phyloP scores from a whole-genome alignment of 2,888 invertebrate genomes.

The Sepioteuthis lessoniana region DNA sequence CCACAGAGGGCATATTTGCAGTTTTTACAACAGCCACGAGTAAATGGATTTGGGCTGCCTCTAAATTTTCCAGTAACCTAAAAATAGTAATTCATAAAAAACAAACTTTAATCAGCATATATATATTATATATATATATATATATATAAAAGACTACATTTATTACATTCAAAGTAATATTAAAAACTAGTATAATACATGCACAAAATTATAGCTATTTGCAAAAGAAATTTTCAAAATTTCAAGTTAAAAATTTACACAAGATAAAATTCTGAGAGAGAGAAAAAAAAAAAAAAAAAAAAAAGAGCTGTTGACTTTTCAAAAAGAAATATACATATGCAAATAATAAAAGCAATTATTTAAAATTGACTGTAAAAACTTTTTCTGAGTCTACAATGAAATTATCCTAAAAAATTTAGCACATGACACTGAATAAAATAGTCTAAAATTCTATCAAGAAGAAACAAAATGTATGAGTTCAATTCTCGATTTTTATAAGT shows the following conservation, averaged over 20 bases:
- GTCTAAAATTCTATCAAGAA: too few species aligned
- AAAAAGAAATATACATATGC: not conserved
- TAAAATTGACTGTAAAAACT: too few species aligned
- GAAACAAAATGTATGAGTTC: too few species aligned
- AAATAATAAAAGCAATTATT: too few species aligned
- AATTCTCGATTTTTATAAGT: too few species aligned
- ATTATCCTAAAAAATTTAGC: too few species aligned
- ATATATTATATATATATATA: not conserved
- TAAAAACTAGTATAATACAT: not conserved
- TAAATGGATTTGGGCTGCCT: constrained; percentile 98
- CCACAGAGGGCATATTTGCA: constrained; percentile 96
- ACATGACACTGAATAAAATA: too few species aligned
- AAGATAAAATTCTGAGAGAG: too few species aligned
- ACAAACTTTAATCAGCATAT: not conserved
- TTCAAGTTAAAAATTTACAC: too few species aligned
- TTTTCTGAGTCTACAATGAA: too few species aligned
- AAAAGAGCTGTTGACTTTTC: not conserved
- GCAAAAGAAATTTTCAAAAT: not conserved
- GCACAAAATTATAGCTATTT: not conserved
- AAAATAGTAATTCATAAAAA: not conserved
- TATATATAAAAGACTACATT: not conserved
- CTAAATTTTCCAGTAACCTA: constrained; percentile 98
- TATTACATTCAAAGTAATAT: not conserved
- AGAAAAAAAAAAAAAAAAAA: not conserved
- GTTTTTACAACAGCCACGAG: constrained; percentile 94